Conservation (phyloP, 1,140 invertebrate genomes). For the Dreissena rostriformis region DNA sequence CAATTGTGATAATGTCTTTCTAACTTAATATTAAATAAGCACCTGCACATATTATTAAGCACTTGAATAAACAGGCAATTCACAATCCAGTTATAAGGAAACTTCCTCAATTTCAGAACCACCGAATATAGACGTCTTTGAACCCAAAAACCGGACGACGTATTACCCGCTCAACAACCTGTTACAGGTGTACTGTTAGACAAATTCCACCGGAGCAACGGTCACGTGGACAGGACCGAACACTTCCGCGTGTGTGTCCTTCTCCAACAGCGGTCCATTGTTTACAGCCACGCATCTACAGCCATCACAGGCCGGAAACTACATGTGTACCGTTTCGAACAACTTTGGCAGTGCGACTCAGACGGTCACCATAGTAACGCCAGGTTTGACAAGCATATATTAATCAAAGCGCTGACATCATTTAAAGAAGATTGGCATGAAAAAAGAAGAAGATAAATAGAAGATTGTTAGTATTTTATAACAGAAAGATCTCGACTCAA, state of each 20-base stretch:
- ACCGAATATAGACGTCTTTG: constrained; percentile 37
- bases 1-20: too few species aligned
- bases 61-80: too few species aligned
- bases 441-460: too few species aligned
- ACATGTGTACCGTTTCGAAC: constrained; percentile 44
- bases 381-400: background rate
- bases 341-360: constrained; percentile 27
- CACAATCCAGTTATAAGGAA: too few species aligned
- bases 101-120: constrained; percentile 11
- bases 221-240: constrained; percentile 26
- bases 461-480: too few species aligned
- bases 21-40: too few species aligned
- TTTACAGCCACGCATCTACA: constrained; percentile 12
- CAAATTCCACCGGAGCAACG: constrained; percentile 13
- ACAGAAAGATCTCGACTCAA: too few species aligned
- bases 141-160: constrained; percentile 8
- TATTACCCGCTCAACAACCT: background rate
- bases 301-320: constrained; percentile 42
- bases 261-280: background rate
- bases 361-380: constrained; percentile 25
- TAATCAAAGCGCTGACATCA: too few species aligned
- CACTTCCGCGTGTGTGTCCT: background rate
- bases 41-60: background rate
- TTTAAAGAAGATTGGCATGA: too few species aligned
- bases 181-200: constrained; percentile 3